phyloP scores from a whole-genome alignment of 2,797 vertebrate genomes.

The Morus bassanus region DNA sequence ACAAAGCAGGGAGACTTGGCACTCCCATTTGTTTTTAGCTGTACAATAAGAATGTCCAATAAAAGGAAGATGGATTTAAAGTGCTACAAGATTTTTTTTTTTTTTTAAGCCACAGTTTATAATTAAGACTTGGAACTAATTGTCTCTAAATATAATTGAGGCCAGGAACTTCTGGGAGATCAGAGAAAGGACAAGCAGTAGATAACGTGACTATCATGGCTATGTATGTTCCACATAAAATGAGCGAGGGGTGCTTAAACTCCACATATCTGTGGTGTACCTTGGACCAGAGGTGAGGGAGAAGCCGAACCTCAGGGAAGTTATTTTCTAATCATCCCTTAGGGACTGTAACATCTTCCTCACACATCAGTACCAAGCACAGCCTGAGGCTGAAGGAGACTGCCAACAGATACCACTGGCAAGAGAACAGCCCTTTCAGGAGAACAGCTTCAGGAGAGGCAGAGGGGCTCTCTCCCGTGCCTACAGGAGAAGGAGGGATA shows the following conservation, averaged over 20 bases:
- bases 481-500: not conserved
- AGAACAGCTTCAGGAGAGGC: not conserved
- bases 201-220: not conserved
- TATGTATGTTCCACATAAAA: not conserved
- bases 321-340: not conserved
- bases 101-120: not conserved
- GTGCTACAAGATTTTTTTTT: not conserved
- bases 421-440: not conserved
- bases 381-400: not conserved
- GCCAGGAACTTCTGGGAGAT: not conserved
- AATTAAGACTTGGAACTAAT: slow-evolving; percentile 16
- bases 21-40: not conserved
- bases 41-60: not conserved
- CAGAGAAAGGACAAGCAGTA: not conserved
- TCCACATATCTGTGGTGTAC: not conserved
- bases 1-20: not conserved
- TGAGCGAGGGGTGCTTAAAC: not conserved
- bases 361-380: not conserved
- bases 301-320: not conserved
- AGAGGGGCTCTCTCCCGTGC: not conserved
- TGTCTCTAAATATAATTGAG: slow-evolving; percentile 1
- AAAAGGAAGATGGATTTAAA: not conserved
- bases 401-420: not conserved
- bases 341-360: not conserved
- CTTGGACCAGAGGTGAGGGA: not conserved